Conservation (phyloP, 2,888 invertebrate genomes). For the Calameuta pallipes region DNA sequence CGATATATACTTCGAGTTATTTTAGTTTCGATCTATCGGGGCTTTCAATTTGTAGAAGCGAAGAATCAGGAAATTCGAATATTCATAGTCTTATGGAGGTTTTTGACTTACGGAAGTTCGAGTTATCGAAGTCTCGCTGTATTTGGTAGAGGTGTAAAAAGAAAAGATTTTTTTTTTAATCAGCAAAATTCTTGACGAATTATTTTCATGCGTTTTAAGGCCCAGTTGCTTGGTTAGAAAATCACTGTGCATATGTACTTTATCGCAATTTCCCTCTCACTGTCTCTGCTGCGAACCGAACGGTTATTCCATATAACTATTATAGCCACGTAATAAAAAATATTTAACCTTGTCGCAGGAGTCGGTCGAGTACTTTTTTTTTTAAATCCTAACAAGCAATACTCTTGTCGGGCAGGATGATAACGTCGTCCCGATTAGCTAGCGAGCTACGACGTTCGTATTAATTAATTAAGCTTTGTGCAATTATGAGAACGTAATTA, state of each 20-base stretch:
- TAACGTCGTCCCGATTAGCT: not conserved
- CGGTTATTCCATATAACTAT: not conserved
- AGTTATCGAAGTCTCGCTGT: no score
- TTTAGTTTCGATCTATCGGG: no score
- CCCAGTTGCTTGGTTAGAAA: not conserved
- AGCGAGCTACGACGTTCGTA: not conserved
- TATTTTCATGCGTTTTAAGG: not conserved
- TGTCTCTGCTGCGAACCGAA: not conserved
- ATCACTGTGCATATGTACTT: not conserved
- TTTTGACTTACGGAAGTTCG: no score
- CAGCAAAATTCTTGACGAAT: not conserved
- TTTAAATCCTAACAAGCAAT: not conserved
- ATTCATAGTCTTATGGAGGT: no score
- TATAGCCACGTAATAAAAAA: not conserved
- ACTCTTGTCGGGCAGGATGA: not conserved
- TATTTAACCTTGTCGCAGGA: not conserved
- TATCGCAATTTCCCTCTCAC: not conserved
- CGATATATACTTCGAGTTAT: no score
- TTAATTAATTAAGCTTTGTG: not conserved
- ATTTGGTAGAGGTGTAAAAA: not conserved
- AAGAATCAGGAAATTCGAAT: no score
- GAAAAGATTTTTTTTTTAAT: not conserved
- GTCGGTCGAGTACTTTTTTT: not conserved
- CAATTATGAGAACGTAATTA: not conserved
- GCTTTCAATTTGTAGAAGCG: no score